These are phyloP conservation scores for Drosophila ezoana DNA, from an alignment of 2,888 invertebrate species.

Conservation along the genomic window DNA sequence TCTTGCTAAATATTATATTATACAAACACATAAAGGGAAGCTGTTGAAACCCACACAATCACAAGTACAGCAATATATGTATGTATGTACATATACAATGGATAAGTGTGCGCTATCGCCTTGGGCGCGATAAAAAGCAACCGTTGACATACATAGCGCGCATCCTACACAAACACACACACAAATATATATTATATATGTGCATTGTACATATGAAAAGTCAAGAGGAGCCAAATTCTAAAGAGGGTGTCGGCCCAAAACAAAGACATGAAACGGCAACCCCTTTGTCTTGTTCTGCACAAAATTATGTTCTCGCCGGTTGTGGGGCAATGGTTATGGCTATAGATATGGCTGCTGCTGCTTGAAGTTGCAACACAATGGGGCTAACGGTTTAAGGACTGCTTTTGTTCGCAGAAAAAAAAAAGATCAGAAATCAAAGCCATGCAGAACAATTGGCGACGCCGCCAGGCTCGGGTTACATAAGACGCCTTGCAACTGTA, in stretches of 20 bases:
- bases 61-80: background rate
- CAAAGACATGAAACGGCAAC: slow-evolving; percentile 55
- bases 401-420: slow-evolving; percentile 57
- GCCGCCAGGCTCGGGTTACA: slow-evolving; percentile 71
- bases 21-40: slow-evolving; percentile 31
- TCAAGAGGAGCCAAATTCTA: slow-evolving; percentile 72
- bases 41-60: slow-evolving; percentile 23
- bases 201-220: slow-evolving; percentile 37
- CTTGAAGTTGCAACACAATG: slow-evolving; percentile 45
- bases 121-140: slow-evolving; percentile 66
- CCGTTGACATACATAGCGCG: slow-evolving; percentile 62
- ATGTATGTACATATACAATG: slow-evolving; percentile 17
- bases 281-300: slow-evolving; percentile 26
- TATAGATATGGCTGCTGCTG: slow-evolving; percentile 21
- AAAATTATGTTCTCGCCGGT: slow-evolving; percentile 52
- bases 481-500: slow-evolving; percentile 63
- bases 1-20: slow-evolving; percentile 38
- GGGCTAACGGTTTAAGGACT: slow-evolving; percentile 50
- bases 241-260: slow-evolving; percentile 52
- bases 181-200: background rate
- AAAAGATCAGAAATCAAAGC: slow-evolving; percentile 20
- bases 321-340: slow-evolving; percentile 48
- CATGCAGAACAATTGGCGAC: slow-evolving; percentile 64
- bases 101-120: slow-evolving; percentile 58
- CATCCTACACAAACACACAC: slow-evolving; percentile 4